These are phyloP conservation scores for Hirtodrosophila alboralis DNA, from an alignment of 2,888 invertebrate species.

Conservation along the genomic window DNA sequence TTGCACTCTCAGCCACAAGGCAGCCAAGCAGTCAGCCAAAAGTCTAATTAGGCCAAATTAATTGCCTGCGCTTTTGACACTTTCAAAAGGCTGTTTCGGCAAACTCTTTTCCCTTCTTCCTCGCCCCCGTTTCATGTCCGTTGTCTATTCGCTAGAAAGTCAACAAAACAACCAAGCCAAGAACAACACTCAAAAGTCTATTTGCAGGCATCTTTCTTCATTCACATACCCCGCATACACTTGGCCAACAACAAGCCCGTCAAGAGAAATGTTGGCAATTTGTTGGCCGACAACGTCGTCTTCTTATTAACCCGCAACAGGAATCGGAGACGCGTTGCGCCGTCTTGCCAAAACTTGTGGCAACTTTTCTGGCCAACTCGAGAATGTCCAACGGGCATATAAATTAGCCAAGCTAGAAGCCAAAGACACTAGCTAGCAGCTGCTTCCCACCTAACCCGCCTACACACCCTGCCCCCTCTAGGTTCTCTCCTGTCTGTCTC, in stretches of 20 bases:
- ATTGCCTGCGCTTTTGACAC: constrained; percentile 78
- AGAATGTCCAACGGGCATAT: constrained; percentile 79
- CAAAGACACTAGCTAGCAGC: constrained; percentile 53
- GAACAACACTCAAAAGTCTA: constrained; percentile 77
- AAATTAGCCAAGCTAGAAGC: constrained; percentile 67
- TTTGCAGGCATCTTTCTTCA: constrained; percentile 56
- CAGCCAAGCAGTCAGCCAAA: constrained; percentile 63
- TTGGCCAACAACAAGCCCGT: constrained; percentile 1
- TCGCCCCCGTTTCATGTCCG: neutral
- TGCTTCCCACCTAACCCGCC: constrained; percentile 20
- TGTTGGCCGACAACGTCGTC: constrained; percentile 61
- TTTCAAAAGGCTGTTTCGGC: constrained; percentile 64
- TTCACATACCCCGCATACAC: constrained; percentile 4
- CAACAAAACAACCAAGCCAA: constrained; percentile 68
- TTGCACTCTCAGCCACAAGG: constrained; percentile 57
- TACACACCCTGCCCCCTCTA: neutral
- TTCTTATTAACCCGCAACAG: constrained; percentile 76
- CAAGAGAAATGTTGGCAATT: constrained; percentile 76
- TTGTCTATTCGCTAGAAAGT: constrained; percentile 27
- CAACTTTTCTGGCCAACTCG: constrained; percentile 75
- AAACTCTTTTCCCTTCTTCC: neutral
- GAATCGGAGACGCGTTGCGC: constrained; percentile 51
- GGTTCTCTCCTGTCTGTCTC: constrained; percentile 21
- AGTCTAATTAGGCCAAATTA: constrained; percentile 77
- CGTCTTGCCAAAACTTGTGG: constrained; percentile 65